Evolutionary conservation across 2,797 vertebrate species (phyloP).

Genomic region (Oophaga sylvatica): DNA sequence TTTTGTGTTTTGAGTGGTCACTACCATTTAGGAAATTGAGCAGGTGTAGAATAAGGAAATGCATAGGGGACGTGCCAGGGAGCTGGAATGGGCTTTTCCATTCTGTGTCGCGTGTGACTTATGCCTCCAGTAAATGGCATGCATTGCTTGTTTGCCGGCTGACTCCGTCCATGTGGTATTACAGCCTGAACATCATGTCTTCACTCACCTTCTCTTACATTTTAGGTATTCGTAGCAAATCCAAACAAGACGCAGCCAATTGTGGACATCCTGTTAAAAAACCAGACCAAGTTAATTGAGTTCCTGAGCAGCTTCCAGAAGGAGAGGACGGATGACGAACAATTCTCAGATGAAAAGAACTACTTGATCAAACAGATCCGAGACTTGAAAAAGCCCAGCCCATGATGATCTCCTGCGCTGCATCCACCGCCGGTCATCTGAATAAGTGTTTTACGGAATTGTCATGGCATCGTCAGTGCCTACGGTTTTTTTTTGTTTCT

Average conservation of each 20-base stretch:
- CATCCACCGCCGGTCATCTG: slow-evolving; percentile 59
- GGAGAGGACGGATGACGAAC: slow-evolving; percentile 91
- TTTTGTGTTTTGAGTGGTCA: too few relatives aligned
- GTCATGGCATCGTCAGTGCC: slow-evolving; percentile 69
- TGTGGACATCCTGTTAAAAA: slow-evolving; percentile 94
- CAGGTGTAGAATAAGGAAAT: too few relatives aligned
- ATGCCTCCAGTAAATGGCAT: background rate
- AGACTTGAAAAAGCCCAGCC: slow-evolving; percentile 90
- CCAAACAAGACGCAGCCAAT: slow-evolving; percentile 96
- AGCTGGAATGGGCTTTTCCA: background rate
- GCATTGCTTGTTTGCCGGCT: background rate
- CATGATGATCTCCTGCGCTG: slow-evolving; percentile 71
- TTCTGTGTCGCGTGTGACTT: background rate
- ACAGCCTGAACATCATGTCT: background rate
- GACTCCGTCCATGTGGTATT: background rate
- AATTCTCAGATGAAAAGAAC: slow-evolving; percentile 96
- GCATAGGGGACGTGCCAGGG: background rate
- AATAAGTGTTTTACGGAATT: slow-evolving; percentile 65
- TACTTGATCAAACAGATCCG: slow-evolving; percentile 97
- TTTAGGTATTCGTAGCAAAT: slow-evolving; percentile 94
- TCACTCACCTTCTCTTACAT: slow-evolving; percentile 39
- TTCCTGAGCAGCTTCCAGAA: slow-evolving; percentile 97
- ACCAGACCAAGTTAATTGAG: slow-evolving; percentile 95
- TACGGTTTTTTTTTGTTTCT: slow-evolving; percentile 63
- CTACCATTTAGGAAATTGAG: too few relatives aligned